A percentile compares a stretch with the other conserved stretches of the same genome.
phyloP scores from a whole-genome alignment of 2,888 invertebrate species.

The Ypsolopha sequella region DNA sequence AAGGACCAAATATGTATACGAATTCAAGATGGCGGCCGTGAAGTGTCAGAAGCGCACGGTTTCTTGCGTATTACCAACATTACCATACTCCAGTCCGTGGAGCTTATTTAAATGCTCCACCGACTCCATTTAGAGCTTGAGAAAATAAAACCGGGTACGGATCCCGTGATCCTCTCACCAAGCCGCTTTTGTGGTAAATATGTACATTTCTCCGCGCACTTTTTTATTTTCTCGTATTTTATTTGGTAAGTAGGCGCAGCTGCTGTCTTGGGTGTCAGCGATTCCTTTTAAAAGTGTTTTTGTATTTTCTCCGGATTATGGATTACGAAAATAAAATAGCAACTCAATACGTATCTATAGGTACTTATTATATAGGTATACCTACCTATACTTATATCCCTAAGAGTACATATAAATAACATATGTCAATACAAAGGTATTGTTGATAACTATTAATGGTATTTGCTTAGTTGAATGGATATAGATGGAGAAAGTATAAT shows the following conservation, averaged over 20 bases:
- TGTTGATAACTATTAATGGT: too few species aligned
- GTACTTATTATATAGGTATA: too few species aligned
- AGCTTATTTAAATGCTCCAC: conserved; percentile 71
- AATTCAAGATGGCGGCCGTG: conserved; percentile 58
- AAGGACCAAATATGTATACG: conserved; percentile 23
- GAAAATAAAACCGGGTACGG: conserved; percentile 67
- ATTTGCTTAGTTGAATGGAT: too few species aligned
- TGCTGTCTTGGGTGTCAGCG: conserved; percentile 1
- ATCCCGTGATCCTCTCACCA: conserved; percentile 61
- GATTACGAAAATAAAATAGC: not conserved
- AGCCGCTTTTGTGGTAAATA: conserved; percentile 71
- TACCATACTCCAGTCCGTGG: conserved; percentile 68
- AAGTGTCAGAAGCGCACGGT: conserved; percentile 41
- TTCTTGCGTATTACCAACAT: conserved; percentile 67
- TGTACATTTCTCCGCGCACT: conserved; percentile 63
- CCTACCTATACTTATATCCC: too few species aligned
- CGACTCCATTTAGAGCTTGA: conserved; percentile 71
- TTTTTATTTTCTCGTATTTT: conserved; percentile 67
- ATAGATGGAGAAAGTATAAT: too few species aligned
- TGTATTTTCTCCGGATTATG: not conserved
- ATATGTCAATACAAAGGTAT: too few species aligned
- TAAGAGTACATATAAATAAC: too few species aligned
- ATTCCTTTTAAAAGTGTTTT: not conserved
- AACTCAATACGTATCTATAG: not conserved
- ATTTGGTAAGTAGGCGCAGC: conserved; percentile 11